These are phyloP conservation scores for Umimayanthus kanabou DNA, from an alignment of 92 coral and sea anemone genomes.

Conservation along the genomic window DNA sequence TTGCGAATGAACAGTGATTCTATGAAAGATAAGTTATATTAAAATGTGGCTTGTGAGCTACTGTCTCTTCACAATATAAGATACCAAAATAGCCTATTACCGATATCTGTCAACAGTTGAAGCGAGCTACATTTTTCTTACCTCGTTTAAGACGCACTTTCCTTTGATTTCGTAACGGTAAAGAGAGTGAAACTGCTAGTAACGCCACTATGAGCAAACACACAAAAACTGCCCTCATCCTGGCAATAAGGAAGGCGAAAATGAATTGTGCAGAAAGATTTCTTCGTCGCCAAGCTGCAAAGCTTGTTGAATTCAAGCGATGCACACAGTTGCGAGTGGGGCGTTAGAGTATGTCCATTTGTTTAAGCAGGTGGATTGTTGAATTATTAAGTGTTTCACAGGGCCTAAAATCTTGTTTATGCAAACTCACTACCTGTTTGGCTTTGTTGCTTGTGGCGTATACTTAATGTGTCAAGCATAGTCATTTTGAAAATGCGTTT, in stretches of 20 bases:
- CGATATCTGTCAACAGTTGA: conserved; percentile 6
- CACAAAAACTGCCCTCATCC: background rate
- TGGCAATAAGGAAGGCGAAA: background rate
- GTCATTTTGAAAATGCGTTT: background rate
- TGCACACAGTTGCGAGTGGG: conserved; percentile 15
- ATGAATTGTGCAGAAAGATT: background rate
- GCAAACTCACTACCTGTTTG: background rate
- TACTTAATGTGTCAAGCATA: background rate
- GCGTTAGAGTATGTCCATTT: conserved; percentile 32
- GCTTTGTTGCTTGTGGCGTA: background rate
- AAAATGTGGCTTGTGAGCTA: background rate
- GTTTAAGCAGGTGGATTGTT: conserved; percentile 32
- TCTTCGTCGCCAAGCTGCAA: background rate
- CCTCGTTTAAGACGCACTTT: conserved; percentile 29
- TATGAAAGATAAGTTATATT: background rate
- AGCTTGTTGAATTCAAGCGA: conserved; percentile 5
- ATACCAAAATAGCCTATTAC: background rate
- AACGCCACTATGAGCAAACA: background rate
- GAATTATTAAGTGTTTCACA: conserved; percentile 6
- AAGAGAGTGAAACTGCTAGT: background rate
- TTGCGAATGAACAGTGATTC: no score
- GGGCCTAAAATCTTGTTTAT: background rate
- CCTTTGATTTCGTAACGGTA: conserved; percentile 5
- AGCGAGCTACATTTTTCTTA: conserved; percentile 33
- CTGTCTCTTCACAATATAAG: background rate